Conservation (phyloP, 2,797 vertebrate species). For the Saguinus oedipus region DNA sequence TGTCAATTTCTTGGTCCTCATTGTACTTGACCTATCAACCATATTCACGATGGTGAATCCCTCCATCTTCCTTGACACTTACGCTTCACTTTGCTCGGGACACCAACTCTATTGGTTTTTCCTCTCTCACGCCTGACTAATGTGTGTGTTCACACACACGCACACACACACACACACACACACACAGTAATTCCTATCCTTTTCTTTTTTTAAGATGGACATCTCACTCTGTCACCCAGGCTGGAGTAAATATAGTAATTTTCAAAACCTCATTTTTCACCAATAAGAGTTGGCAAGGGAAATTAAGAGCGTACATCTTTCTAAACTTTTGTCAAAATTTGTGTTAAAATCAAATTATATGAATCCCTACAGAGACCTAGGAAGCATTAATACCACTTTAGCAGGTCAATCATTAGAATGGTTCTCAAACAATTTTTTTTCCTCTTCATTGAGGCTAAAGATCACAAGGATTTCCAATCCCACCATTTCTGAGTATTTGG, state of each 20-base stretch:
- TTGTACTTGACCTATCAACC: neutral
- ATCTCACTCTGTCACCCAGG: neutral
- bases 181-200: neutral
- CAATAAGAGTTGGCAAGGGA: neutral
- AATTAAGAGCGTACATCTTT: neutral
- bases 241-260: neutral
- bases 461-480: neutral
- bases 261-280: neutral
- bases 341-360: neutral
- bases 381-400: neutral
- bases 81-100: neutral
- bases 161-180: accelerated
- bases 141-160: accelerated
- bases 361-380: neutral
- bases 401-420: neutral
- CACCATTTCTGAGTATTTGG: neutral
- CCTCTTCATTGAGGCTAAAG: neutral
- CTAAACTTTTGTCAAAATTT: neutral
- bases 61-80: neutral
- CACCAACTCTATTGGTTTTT: neutral
- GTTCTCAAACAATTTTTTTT: neutral
- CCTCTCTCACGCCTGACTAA: neutral
- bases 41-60: neutral
- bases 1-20: neutral
- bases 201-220: neutral